Evolutionary conservation across 2,797 vertebrate species (phyloP).

Genomic region (Phalanger gymnotis): DNA sequence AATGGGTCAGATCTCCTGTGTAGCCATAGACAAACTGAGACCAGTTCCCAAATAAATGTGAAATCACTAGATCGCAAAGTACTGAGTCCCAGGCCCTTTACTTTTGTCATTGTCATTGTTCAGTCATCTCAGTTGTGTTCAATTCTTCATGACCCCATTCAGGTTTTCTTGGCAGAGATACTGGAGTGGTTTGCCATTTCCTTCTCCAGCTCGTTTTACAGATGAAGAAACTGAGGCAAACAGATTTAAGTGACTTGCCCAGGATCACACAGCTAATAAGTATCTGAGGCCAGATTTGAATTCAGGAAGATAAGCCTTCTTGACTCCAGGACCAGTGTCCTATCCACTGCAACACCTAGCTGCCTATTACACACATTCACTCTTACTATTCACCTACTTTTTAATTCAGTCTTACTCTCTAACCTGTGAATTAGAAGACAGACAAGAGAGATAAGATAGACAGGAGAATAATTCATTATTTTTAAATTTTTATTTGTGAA

Average conservation of each 20-base stretch:
- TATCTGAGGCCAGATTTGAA: neutral
- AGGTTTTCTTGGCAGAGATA: neutral
- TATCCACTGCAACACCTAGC: neutral
- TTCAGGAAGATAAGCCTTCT: neutral
- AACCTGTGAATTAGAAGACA: neutral
- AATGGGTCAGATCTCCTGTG: neutral
- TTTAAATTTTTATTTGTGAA: neutral
- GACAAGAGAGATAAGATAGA: neutral
- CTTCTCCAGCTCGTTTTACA: too few relatives aligned
- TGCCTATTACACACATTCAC: neutral
- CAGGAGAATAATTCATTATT: neutral
- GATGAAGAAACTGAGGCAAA: neutral
- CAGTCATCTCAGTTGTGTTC: neutral
- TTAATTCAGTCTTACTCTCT: neutral
- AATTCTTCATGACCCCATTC: neutral
- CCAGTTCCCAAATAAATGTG: neutral
- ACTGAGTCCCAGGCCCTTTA: neutral
- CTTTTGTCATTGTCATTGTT: neutral
- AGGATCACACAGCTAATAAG: neutral
- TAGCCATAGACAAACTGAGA: neutral
- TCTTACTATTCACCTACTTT: neutral
- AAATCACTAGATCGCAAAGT: neutral
- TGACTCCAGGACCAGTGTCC: neutral
- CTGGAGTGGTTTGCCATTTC: too few relatives aligned
- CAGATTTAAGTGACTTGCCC: neutral